Evolutionary conservation across 2,113 vertebrate species (phyloP).

Genomic region (Potamarius usumacintae): DNA sequence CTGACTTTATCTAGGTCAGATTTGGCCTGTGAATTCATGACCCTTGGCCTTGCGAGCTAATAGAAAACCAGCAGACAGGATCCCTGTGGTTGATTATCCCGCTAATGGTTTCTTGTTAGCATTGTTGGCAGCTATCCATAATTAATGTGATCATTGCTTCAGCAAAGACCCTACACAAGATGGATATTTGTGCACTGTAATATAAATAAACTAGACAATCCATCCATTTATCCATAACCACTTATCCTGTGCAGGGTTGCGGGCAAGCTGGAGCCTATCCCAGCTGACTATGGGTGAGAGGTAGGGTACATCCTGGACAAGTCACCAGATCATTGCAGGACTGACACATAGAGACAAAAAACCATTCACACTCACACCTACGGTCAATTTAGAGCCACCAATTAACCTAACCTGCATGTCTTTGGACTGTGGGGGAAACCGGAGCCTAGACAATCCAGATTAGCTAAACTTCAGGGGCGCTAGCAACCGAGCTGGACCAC

Average conservation of each 20-base stretch:
- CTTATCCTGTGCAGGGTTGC: too few species aligned
- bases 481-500: background rate
- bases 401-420: too few species aligned
- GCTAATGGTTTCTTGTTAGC: background rate
- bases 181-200: background rate
- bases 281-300: too few species aligned
- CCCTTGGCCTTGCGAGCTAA: background rate
- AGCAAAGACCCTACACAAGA: background rate
- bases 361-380: too few species aligned
- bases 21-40: background rate
- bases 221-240: background rate
- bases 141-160: background rate
- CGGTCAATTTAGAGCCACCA: too few species aligned
- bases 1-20: background rate
- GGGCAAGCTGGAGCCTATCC: too few species aligned
- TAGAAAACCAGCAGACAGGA: background rate
- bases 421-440: too few species aligned
- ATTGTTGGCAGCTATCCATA: background rate
- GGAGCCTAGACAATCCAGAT: background rate
- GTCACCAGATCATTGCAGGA: too few species aligned
- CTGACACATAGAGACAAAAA: too few species aligned
- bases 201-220: background rate
- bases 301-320: too few species aligned
- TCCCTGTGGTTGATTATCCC: background rate
- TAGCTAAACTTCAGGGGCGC: background rate